Percentiles rank a stretch among this genome's conserved stretches.
These are phyloP conservation scores for Scleropages formosus DNA, from an alignment of 2,797 vertebrate genomes.

Conservation along the genomic window DNA sequence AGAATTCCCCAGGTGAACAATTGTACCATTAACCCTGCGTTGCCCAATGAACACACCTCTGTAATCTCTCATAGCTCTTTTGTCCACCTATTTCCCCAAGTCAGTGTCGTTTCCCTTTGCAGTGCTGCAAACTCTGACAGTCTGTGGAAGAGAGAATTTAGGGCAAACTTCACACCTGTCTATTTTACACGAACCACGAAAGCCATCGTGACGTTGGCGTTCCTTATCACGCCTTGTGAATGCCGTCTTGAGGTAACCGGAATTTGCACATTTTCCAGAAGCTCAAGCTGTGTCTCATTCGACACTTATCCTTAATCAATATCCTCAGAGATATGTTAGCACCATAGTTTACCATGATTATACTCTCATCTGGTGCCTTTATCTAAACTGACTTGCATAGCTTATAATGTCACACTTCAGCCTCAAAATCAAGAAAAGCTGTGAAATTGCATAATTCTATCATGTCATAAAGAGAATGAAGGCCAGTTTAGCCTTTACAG, in stretches of 20 bases:
- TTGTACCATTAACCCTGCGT: too few species aligned
- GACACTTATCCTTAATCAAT: neutral
- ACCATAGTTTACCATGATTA: conserved; percentile 1
- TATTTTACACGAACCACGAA: neutral
- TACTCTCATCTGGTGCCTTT: neutral
- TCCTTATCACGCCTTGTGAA: conserved; percentile 4
- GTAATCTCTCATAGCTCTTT: too few species aligned
- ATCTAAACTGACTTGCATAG: conserved; percentile 12
- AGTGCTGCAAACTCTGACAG: neutral
- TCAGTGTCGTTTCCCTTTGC: neutral
- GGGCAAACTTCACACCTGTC: neutral
- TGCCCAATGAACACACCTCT: too few species aligned
- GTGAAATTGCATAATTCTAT: too few species aligned
- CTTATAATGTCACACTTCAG: conserved; percentile 17
- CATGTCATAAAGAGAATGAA: too few species aligned
- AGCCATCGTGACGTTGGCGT: neutral
- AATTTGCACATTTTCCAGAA: neutral
- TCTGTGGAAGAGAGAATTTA: neutral
- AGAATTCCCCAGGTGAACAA: too few species aligned
- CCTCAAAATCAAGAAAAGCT: too few species aligned
- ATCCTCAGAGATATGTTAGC: too few species aligned
- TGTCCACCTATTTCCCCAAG: too few species aligned
- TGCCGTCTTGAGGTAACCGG: neutral
- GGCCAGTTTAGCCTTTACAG: too few species aligned
- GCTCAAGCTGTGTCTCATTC: conserved; percentile 4